Base-by-base conservation (phyloP, 2,113 vertebrate genomes). In the Callopanchax toddi region DNA sequence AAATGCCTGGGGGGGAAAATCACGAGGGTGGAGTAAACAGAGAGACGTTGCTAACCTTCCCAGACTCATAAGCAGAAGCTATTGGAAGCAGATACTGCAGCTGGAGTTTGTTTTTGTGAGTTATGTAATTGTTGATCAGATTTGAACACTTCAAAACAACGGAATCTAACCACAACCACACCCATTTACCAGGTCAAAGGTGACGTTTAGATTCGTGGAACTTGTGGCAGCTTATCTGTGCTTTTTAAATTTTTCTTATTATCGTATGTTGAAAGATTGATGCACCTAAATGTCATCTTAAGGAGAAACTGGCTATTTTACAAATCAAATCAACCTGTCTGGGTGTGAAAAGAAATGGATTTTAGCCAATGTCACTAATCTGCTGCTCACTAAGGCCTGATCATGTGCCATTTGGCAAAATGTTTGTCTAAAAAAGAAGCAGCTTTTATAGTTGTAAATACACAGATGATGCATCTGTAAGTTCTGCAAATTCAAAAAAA, bases 21-120 rank as follows among this genome's bases (percentile, higher is more conserved):
- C n/a, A 49, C 4, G 20, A 20, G 16, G 8, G 11, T 12, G 36
- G 36, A 13, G 36, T 9, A 37, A 37, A 37, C 11, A 13, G 36
- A 37, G 36, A 37, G 36, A 12, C 36, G 15, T 23, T 17, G 17
- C 42, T 26, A 25, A 26, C 2, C 18, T 53, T 36, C 29, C 18
- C 2, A 12, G 23, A 49, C 21, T 7, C 7, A 6, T 17, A 42
- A 2, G 40, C 7, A 42, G 17, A 42, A n/a, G 16, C 40, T n/a
- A 42, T 42, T n/a, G 17, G 40, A 50, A 25, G 2, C 52, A 72
- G 56, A 29, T 42, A 2, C 49, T 22, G 53, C 83, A 65, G 65
- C 54, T 71, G 68, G 5, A 16, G 29, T 46, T 18, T 37, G 34
- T 57, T 56, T 37, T 22, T 0, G 15, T 43, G 0, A 0, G 1